Evolutionary conservation across 1,140 invertebrate species (phyloP), one percentile per base, ranked within the genome.

Genomic region (Bacillus rossius): DNA sequence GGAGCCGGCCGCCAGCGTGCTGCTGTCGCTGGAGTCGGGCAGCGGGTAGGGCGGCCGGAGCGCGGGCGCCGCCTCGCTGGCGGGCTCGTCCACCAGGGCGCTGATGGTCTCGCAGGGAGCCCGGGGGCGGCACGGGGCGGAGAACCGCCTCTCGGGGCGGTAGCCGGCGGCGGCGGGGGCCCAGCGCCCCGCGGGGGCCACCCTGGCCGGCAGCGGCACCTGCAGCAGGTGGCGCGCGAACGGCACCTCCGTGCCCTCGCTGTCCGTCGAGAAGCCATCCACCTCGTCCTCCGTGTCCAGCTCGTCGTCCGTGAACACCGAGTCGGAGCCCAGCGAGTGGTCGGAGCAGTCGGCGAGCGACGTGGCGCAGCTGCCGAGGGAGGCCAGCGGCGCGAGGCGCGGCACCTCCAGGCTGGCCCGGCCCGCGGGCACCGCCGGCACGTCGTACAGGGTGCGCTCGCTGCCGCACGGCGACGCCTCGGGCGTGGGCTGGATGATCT

Each of bases 391-490:
- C 4, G 88, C 88, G 38, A 83, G 66, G 51, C 79, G 69, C 5
- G 49, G 16, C 17, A 65, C 70, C 61, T 64, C 65, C 10, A 69
- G 49, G 40, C 63, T 65, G 23, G 65, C n/a, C 40, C 8, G 42
- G 50, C 13, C 53, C 62, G 50, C 22, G 57, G 52, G 29, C 16
- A 63, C 66, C 16, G 64, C 66, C 19, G 59, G 60, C 5, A 68
- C 69, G 8, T 71, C 72, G 59, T 78, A 76, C 7, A 81, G 68
- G 29, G 75, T 77, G 16, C 68, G 71, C 67, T 89, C 86, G 67
- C 88, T 91, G 2, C 83, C 84, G 70, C 87, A 88, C 0, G 89
- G 89, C n/a, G 89, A 91, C 14, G 87, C 77, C 38, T 85, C 84
- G 8, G 87, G 87, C n/a, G 87, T 89, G 19, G 87, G 84, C 68